phyloP scores from a whole-genome alignment of 2,888 invertebrate species.

The Eristalinus sepulchralis region DNA sequence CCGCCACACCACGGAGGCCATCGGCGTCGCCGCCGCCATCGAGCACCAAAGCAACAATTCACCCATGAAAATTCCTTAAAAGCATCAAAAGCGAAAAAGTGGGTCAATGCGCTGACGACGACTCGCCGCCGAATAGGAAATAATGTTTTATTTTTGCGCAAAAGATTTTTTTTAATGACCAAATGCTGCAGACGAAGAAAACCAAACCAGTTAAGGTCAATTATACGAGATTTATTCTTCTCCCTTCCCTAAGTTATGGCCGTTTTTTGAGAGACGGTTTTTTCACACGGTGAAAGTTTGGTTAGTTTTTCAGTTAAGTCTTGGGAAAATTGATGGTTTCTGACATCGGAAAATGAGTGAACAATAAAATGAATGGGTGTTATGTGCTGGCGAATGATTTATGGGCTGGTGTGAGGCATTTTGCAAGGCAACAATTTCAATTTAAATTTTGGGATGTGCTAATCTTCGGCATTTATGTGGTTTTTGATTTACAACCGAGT shows the following conservation, averaged over 20 bases:
- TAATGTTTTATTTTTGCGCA: slow-evolving; percentile 8
- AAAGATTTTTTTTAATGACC: slow-evolving; percentile 1
- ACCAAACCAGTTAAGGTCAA: slow-evolving; percentile 34
- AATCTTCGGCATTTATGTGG: background rate
- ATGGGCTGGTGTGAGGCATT: background rate
- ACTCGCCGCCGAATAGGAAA: slow-evolving; percentile 34
- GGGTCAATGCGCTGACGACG: slow-evolving; percentile 44
- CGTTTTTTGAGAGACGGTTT: background rate
- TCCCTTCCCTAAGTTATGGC: slow-evolving; percentile 40
- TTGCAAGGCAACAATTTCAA: background rate
- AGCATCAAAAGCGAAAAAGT: slow-evolving; percentile 41
- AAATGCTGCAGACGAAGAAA: background rate
- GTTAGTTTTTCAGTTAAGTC: background rate
- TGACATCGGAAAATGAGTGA: slow-evolving; percentile 8
- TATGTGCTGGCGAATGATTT: background rate
- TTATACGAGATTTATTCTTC: slow-evolving; percentile 42
- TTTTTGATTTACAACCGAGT: background rate
- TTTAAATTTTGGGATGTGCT: background rate
- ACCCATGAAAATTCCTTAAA: slow-evolving; percentile 59
- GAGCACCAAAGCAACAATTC: slow-evolving; percentile 33
- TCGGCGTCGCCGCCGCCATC: background rate
- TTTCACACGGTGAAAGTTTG: slow-evolving; percentile 37
- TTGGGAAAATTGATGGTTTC: slow-evolving; percentile 17
- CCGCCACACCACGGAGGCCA: no score
- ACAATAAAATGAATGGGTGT: background rate